Evolutionary conservation across 2,888 invertebrate species (phyloP), one percentile per base, ranked within the genome.

Genomic region (Drosophila mettleri): DNA sequence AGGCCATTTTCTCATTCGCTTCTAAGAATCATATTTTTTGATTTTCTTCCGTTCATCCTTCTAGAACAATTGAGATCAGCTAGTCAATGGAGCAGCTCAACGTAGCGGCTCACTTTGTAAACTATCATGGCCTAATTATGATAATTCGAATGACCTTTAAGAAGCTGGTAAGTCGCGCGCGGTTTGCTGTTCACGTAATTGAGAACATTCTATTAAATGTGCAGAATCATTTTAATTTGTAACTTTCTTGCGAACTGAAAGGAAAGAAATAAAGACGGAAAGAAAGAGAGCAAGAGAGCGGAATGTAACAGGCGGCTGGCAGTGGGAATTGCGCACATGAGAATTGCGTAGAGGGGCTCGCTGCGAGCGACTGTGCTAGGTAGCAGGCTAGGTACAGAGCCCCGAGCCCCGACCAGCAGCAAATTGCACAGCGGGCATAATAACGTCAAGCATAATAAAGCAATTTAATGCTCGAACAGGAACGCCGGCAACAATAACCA

Each of bases 361-460:
- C 38, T 22, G 31, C 14, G 10, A 2, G 34, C 3, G 22, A 34
- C n/a, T 22, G 24, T 3, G 49, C 41, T 9, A 36, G 45, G 29
- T 51, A 24, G 53, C 18, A 31, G 43, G 46, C 18, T 45, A 31
- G 51, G 24, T 36, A 45, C 2, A 18, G 24, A n/a, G 43, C n/a
- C n/a, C n/a, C 33, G 5, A 43, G 24, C 45, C 38, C 58, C 69
- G 80, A 77, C 71, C 80, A 65, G 69, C 75, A 68, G 63, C 74
- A 83, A 83, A 80, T 78, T 83, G 80, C 73, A 78, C 68, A 75
- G 68, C 69, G 75, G 78, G 66, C 83, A 75, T 78, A 80, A 83
- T 69, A 80, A 77, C 80, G 80, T 80, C 78, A 86, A 86, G 82
- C 84, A 86, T 83, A 83, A 86, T 86, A 86, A 83, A 83, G 86